phyloP scores from a whole-genome alignment of 1,140 invertebrate genomes.

The Spodoptera frugiperda region DNA sequence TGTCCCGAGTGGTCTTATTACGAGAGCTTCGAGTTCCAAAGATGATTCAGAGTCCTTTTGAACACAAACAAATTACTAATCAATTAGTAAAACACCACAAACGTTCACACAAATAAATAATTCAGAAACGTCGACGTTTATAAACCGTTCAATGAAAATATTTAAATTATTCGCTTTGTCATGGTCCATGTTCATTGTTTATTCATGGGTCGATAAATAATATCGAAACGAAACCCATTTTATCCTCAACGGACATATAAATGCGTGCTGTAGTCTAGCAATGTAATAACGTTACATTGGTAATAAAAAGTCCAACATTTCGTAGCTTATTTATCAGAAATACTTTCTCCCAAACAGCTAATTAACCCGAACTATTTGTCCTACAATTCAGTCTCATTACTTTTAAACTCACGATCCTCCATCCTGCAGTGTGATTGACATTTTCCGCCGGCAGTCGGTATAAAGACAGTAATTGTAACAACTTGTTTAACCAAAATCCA shows the following conservation, averaged over 20 bases:
- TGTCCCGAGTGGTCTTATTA: slow-evolving; percentile 66
- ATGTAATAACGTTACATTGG: no score
- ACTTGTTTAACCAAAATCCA: slow-evolving; percentile 72
- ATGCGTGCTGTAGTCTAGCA: background rate
- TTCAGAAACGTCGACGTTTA: background rate
- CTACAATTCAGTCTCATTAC: no score
- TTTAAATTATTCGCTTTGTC: slow-evolving; percentile 1
- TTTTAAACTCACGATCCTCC: background rate
- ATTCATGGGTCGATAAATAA: background rate
- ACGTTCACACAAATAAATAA: slow-evolving; percentile 8
- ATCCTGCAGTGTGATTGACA: slow-evolving; percentile 6
- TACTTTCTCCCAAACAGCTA: no score
- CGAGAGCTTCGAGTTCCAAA: slow-evolving; percentile 74
- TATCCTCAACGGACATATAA: background rate
- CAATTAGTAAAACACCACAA: slow-evolving; percentile 19
- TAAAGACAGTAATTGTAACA: slow-evolving; percentile 59
- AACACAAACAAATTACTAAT: slow-evolving; percentile 62
- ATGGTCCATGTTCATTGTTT: background rate
- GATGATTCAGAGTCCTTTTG: slow-evolving; percentile 86
- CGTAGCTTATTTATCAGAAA: no score
- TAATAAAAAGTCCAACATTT: no score
- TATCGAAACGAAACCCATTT: background rate
- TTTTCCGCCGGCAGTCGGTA: slow-evolving; percentile 2
- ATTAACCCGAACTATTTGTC: no score
- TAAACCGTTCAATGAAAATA: slow-evolving; percentile 2